These are phyloP conservation scores for Eriosoma lanigerum DNA, from an alignment of 1,140 invertebrate genomes.

Conservation along the genomic window DNA sequence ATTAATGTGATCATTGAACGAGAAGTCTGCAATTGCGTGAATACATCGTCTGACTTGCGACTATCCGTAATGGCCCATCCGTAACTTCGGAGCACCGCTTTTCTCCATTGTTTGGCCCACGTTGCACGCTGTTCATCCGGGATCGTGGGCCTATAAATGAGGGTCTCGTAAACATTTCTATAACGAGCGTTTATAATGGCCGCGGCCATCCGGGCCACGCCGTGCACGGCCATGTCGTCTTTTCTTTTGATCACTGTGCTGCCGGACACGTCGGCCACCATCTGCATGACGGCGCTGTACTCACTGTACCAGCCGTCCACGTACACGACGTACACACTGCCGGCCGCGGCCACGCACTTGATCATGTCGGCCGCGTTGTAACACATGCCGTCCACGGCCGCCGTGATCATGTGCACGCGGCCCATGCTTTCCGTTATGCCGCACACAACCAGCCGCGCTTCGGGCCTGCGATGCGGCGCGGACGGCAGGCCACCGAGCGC, in stretches of 20 bases:
- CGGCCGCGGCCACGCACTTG: not conserved
- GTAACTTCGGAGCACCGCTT: not conserved
- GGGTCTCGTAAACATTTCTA: not conserved
- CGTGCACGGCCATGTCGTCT: not conserved
- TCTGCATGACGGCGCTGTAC: not conserved
- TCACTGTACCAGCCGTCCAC: not conserved
- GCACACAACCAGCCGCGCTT: not conserved
- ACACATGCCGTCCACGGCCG: constrained; percentile 7
- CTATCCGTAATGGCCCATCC: not conserved
- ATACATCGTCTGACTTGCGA: not conserved
- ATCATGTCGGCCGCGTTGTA: not conserved
- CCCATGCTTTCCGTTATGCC: constrained; percentile 3
- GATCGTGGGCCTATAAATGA: not conserved
- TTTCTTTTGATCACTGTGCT: not conserved
- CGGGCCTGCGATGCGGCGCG: not conserved
- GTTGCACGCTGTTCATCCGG: not conserved
- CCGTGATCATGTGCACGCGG: not conserved
- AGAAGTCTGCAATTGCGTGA: not conserved
- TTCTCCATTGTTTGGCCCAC: not conserved
- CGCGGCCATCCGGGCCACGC: not conserved
- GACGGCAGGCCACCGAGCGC: not conserved
- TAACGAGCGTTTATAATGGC: not conserved
- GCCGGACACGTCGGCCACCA: not conserved
- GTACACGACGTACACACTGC: too few relatives aligned
- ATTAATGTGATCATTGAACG: too few relatives aligned